Evolutionary conservation across 37 sponge, comb jelly and placozoan species (phyloP), one percentile per base, ranked within the genome.

Genomic region (Aplysina aerophoba): DNA sequence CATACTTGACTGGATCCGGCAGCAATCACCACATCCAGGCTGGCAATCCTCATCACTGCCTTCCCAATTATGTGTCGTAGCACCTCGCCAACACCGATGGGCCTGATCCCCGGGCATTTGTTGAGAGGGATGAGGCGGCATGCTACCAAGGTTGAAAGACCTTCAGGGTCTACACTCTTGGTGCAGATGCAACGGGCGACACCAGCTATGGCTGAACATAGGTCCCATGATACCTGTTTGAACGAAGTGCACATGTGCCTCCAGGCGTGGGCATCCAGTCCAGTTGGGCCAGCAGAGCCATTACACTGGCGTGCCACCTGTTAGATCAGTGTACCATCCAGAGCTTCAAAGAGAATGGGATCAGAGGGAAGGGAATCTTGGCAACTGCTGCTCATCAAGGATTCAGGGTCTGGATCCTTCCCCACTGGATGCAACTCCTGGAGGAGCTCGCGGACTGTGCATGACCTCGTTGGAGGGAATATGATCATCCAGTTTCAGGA

Each of bases 11-110:
- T 30, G 66, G 22, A 8, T 65, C 66, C 66, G 22, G 66, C 13
- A 65, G 19, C 66, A n/a, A n/a, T n/a, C 12, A 8, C 66, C 14
- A 65, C 66, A 65, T 65, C 66, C 27, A 8, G 22, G 22, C 27
- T 11, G 22, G 27, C 66, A 11, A 65, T 16, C 66, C 66, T 65
- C 66, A 65, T 65, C 66, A 65, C 66, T 30, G 66, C 66, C 22
- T 65, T 65, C 11, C 22, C 66, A 16, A 65, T 16, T 65, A 16
- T 65, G 22, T 30, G 66, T 12, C 22, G 66, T 11, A 65, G 66
- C 22, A 65, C 66, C 22, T 65, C 66, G 27, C 66, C 66, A 65
- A 65, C 66, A 65, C 66, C 66, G 22, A 65, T 65, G 66, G 66
- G 66, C 22, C 66, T 65, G 27, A 65, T 30, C 12, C 66, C 66